Percentiles rank a stretch among this genome's conserved stretches.
These are phyloP conservation scores for Bellardia bayeri DNA, from an alignment of 2,888 invertebrate species.

Conservation along the genomic window DNA sequence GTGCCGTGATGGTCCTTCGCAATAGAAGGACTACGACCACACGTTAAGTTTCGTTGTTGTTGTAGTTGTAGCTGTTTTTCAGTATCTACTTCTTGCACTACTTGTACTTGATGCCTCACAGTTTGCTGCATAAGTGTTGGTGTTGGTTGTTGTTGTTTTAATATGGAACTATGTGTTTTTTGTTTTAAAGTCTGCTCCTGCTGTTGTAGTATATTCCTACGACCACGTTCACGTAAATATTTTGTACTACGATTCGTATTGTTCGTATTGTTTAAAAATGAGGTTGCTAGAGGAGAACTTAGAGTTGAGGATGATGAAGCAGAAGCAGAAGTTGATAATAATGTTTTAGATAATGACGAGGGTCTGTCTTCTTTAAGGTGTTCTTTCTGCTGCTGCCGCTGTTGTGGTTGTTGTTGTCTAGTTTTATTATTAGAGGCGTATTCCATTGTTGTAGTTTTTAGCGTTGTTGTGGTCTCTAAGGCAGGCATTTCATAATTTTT, in stretches of 20 bases:
- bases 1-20: slow-evolving; percentile 36
- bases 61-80: slow-evolving; percentile 31
- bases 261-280: slow-evolving; percentile 71
- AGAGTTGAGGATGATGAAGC: slow-evolving; percentile 26
- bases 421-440: slow-evolving; percentile 57
- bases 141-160: slow-evolving; percentile 48
- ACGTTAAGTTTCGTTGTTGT: slow-evolving; percentile 65
- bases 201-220: slow-evolving; percentile 52
- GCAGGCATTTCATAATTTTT: slow-evolving; percentile 71
- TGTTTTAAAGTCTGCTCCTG: slow-evolving; percentile 52
- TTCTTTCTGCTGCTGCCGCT: slow-evolving; percentile 12
- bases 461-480: slow-evolving; percentile 69
- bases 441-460: slow-evolving; percentile 44
- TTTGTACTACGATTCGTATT: slow-evolving; percentile 67
- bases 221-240: slow-evolving; percentile 71
- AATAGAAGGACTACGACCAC: slow-evolving; percentile 56
- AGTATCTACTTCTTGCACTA: slow-evolving; percentile 3
- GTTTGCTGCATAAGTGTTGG: slow-evolving; percentile 54
- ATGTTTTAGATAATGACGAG: slow-evolving; percentile 45
- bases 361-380: slow-evolving; percentile 53
- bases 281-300: slow-evolving; percentile 50
- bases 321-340: slow-evolving; percentile 38
- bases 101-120: slow-evolving; percentile 47
- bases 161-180: slow-evolving; percentile 59
- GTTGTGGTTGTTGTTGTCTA: slow-evolving; percentile 50